Conservation (phyloP, 92 coral and sea anemone genomes). For the Phenganax marumi region DNA sequence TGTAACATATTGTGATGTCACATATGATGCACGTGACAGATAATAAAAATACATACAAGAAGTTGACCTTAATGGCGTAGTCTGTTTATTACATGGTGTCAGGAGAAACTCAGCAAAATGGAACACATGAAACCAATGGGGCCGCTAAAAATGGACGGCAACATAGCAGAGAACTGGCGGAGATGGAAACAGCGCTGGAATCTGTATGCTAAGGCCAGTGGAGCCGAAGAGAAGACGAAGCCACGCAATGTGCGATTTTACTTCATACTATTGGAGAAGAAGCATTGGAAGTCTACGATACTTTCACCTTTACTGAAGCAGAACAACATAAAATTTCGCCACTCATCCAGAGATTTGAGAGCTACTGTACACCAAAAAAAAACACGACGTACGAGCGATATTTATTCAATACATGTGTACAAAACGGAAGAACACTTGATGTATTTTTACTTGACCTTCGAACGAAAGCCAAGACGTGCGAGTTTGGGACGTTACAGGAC, state of each 20-base stretch:
- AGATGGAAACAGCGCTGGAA: conserved; percentile 54
- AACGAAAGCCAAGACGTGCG: conserved; percentile 39
- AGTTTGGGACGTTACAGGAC: conserved; percentile 37
- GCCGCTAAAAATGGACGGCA: conserved; percentile 56
- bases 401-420: conserved; percentile 41
- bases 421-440: conserved; percentile 41
- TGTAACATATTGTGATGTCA: too few relatives aligned
- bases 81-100: conserved; percentile 35
- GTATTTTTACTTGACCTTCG: conserved; percentile 42
- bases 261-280: conserved; percentile 59
- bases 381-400: conserved; percentile 57
- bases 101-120: conserved; percentile 27
- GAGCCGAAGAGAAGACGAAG: conserved; percentile 29
- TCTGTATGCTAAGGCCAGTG: conserved; percentile 52
- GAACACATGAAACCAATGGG: conserved; percentile 50
- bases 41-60: neutral
- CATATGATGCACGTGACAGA: too few relatives aligned
- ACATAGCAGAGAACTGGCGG: conserved; percentile 51
- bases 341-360: conserved; percentile 49
- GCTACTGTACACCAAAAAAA: conserved; percentile 51
- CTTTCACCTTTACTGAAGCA: conserved; percentile 49
- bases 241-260: conserved; percentile 50
- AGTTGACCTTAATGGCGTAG: neutral
- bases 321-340: conserved; percentile 39
- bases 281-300: conserved; percentile 42